Percentiles rank a stretch among this genome's conserved stretches.
These are phyloP conservation scores for Megaceryle alcyon DNA, from an alignment of 2,797 vertebrate genomes.

Conservation along the genomic window DNA sequence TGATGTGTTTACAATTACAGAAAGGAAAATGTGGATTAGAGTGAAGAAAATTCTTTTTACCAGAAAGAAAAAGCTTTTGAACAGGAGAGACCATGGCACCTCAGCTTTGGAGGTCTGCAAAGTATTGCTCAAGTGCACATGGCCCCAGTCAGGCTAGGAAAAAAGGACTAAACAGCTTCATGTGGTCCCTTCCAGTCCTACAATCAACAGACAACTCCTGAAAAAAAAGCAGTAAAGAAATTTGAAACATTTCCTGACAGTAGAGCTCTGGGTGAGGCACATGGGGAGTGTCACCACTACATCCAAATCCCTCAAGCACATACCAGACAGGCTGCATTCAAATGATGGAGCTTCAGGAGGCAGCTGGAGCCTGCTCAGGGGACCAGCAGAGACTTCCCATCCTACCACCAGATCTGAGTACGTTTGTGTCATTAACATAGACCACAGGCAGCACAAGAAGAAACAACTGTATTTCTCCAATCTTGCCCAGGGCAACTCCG, in stretches of 20 bases:
- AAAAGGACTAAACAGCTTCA: neutral
- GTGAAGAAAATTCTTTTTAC: neutral
- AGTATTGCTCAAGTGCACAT: neutral
- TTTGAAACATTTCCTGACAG: neutral
- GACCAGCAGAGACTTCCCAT: neutral
- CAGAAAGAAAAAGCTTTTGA: neutral
- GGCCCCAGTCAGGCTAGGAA: neutral
- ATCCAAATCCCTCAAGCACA: neutral
- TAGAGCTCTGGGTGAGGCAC: neutral
- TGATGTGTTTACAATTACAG: neutral
- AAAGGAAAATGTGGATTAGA: neutral
- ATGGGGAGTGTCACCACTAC: accelerated
- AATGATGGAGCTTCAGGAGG: neutral
- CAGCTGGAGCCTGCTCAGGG: neutral
- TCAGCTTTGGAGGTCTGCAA: neutral
- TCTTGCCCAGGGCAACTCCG: neutral
- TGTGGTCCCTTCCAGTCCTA: neutral
- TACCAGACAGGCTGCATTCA: neutral
- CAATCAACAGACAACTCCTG: neutral
- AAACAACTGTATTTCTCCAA: conserved; percentile 7
- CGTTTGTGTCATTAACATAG: accelerated
- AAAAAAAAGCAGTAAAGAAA: neutral
- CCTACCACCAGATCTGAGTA: neutral
- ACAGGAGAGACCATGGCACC: neutral
- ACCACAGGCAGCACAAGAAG: conserved; percentile 5